Base-by-base conservation (phyloP, 2,113 vertebrate genomes). In the Rhinoderma darwinii region DNA sequence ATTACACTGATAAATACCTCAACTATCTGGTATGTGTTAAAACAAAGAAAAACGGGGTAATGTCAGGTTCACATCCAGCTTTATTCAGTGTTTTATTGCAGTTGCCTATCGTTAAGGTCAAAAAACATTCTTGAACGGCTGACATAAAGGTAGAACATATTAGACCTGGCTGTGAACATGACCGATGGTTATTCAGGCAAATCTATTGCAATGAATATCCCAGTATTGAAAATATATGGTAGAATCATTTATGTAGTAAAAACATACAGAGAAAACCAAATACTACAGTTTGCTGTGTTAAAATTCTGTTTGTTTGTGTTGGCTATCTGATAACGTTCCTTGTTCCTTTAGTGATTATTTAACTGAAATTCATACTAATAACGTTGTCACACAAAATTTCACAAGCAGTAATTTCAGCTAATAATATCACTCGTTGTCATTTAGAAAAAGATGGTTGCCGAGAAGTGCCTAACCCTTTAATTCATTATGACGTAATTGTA, bases 1-100 rank as follows among this genome's bases (percentile, higher is more conserved):
- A 82, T 61, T 41, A 43, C 30, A 39, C 20, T 66, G 79, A 63
- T 82, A 39, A 82, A 82, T 82, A 82, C 35, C 79, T 82, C 54
- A 82, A 41, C 79, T 66, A 66, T 82, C 79, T 82, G 79, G 79
- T 61, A 82, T 82, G 79, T 82, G 56, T 63, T 82, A 43, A 82
- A 82, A 63, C 50, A 39, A 82, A 63, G 56, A 82, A 82, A 63
- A 82, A 82, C 18, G 25, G 51, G 27, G 37, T 61, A 63, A 43
- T 43, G 37, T 82, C 79, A 61, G 37, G 56, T 61, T 39, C 25
- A 56, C 39, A 82, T 66, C 79, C 79, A 63, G 59, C 50, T 63
- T n/a, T 61, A 35, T n/a, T 63, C 79, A 39, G 39, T 82, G 51
- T 81, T 81, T 70, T 56, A 81, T 81, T 61, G 79, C 35, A 61